Evolutionary conservation across 2,888 invertebrate genomes (phyloP).

Genomic region (Clistopyga incitator): DNA sequence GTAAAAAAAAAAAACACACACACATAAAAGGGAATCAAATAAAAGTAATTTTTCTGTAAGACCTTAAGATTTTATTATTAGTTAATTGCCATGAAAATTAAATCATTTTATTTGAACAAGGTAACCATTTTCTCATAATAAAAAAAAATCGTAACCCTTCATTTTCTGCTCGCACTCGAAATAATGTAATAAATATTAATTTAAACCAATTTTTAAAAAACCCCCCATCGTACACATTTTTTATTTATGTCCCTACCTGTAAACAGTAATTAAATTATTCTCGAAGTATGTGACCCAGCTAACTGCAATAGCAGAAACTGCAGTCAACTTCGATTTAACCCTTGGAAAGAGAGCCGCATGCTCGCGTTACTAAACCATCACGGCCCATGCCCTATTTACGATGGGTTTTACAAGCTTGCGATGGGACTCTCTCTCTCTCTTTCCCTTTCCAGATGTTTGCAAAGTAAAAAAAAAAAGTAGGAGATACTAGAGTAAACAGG

Average conservation of each 20-base stretch:
- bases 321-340: conserved; percentile 4
- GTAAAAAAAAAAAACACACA: too few relatives aligned
- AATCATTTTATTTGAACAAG: too few relatives aligned
- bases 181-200: not conserved
- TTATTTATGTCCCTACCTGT: too few relatives aligned
- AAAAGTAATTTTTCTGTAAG: too few relatives aligned
- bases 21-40: too few relatives aligned
- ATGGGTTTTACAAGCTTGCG: conserved; percentile 16
- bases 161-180: too few relatives aligned
- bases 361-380: not conserved
- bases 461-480: conserved; percentile 14
- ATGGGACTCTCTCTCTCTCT: not conserved
- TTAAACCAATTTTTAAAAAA: too few relatives aligned
- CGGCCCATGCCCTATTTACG: conserved; percentile 32
- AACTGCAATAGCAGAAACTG: conserved; percentile 25
- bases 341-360: not conserved
- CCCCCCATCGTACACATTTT: too few relatives aligned
- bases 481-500: conserved; percentile 38
- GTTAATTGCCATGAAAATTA: too few relatives aligned
- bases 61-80: too few relatives aligned
- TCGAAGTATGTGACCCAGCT: not conserved
- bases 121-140: too few relatives aligned
- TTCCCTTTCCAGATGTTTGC: not conserved
- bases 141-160: too few relatives aligned
- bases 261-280: not conserved